phyloP scores from a whole-genome alignment of 2,888 invertebrate species.

The Lochmaea capreae region DNA sequence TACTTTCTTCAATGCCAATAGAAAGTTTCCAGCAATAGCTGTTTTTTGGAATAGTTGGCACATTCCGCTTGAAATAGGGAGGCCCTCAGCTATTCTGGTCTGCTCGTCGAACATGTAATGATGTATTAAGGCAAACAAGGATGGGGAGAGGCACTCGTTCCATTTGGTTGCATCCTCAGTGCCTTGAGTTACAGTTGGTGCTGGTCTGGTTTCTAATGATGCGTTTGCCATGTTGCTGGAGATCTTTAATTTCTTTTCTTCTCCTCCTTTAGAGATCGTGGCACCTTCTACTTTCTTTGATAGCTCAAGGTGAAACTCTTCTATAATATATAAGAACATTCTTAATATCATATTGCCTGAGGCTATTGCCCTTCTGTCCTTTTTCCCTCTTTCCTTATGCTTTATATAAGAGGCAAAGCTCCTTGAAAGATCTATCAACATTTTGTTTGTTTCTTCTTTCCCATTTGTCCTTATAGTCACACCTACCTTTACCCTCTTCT shows the following conservation, averaged over 20 bases:
- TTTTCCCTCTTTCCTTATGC: constrained; percentile 48
- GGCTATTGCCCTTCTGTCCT: constrained; percentile 48
- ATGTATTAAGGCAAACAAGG: constrained; percentile 51
- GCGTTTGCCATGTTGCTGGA: constrained; percentile 13
- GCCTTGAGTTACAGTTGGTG: constrained; percentile 18
- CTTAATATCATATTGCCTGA: constrained; percentile 46
- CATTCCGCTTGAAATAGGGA: neutral
- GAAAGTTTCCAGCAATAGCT: constrained; percentile 36
- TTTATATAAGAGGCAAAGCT: constrained; percentile 48
- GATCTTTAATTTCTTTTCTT: constrained; percentile 53
- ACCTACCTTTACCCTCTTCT: too few species aligned
- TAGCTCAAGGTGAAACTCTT: constrained; percentile 46
- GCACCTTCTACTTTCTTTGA: constrained; percentile 44
- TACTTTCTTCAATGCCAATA: constrained; percentile 33
- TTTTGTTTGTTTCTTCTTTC: too few species aligned
- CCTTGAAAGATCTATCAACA: neutral
- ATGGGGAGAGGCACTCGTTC: constrained; percentile 54
- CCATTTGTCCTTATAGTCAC: too few species aligned
- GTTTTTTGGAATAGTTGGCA: constrained; percentile 26
- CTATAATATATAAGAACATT: constrained; percentile 48
- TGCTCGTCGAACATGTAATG: constrained; percentile 42
- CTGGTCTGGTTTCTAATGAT: neutral
- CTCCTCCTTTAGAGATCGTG: constrained; percentile 49
- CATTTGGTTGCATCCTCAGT: constrained; percentile 47
- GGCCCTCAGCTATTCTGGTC: neutral